These are phyloP conservation scores for Ciconia nigra DNA, from an alignment of 2,797 vertebrate genomes.

Conservation along the genomic window DNA sequence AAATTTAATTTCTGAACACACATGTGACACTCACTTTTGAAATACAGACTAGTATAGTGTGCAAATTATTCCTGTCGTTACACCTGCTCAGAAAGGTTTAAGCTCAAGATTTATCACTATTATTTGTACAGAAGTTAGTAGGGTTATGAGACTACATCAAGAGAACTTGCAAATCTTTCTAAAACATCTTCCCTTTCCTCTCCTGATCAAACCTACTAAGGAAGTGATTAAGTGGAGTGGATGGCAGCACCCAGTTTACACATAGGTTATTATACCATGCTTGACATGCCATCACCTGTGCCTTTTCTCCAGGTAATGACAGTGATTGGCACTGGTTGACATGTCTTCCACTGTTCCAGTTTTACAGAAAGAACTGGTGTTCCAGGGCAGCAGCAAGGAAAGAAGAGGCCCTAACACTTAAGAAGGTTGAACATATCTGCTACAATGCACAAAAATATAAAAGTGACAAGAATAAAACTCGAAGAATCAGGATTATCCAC, in stretches of 20 bases:
- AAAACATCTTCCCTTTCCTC: not conserved
- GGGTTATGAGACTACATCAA: not conserved
- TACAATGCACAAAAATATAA: not conserved
- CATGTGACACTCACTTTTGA: rapidly evolving
- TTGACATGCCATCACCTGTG: not conserved
- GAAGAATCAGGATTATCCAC: not conserved
- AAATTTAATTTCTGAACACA: not conserved
- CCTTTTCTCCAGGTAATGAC: not conserved
- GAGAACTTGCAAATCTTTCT: not conserved
- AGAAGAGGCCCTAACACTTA: not conserved
- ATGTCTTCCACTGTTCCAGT: not conserved
- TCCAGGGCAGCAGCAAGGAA: not conserved
- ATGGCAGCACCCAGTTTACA: not conserved
- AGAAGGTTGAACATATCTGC: not conserved
- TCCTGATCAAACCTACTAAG: not conserved
- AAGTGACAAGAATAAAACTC: not conserved
- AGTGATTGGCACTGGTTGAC: not conserved
- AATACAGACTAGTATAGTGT: not conserved
- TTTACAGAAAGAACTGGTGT: not conserved
- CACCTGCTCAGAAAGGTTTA: not conserved
- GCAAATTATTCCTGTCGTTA: not conserved
- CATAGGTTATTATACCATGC: not conserved
- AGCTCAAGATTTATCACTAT: not conserved
- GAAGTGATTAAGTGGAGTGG: not conserved
- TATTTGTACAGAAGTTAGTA: not conserved